Conservation (phyloP, 1,140 invertebrate genomes). For the Paralvinella palmiformis region DNA sequence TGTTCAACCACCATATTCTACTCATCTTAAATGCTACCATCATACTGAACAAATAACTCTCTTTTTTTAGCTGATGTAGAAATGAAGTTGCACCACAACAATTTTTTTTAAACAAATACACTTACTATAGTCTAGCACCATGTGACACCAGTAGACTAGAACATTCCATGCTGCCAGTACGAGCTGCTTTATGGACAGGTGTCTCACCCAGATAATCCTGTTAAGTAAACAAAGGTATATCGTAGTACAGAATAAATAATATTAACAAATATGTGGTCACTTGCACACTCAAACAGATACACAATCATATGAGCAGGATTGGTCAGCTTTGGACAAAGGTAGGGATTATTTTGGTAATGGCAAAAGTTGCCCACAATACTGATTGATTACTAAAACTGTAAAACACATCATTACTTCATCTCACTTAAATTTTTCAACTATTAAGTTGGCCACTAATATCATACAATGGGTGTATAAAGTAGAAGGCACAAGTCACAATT, state of each 20-base stretch:
- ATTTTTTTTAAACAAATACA: neutral
- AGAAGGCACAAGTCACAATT: too few relatives aligned
- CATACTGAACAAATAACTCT: neutral
- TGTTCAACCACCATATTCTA: neutral
- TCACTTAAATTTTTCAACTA: too few relatives aligned
- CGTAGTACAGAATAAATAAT: neutral
- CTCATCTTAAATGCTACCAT: neutral
- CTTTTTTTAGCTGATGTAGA: neutral
- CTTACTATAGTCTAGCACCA: conserved; percentile 31
- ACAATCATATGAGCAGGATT: neutral
- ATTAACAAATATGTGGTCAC: neutral
- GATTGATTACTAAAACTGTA: neutral
- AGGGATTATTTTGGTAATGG: neutral
- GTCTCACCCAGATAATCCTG: conserved; percentile 44
- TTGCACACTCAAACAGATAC: neutral
- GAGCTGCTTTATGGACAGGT: conserved; percentile 38
- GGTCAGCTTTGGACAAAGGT: neutral
- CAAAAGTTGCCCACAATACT: conserved; percentile 2
- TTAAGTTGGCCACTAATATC: too few relatives aligned
- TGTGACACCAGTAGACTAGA: conserved; percentile 34
- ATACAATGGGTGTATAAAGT: too few relatives aligned
- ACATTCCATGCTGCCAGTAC: conserved; percentile 43
- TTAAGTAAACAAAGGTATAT: conserved; percentile 5
- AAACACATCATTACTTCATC: neutral
- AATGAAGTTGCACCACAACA: too few relatives aligned